phyloP scores from a whole-genome alignment of 2,113 vertebrate genomes.

The Sarotherodon lohbergeri region DNA sequence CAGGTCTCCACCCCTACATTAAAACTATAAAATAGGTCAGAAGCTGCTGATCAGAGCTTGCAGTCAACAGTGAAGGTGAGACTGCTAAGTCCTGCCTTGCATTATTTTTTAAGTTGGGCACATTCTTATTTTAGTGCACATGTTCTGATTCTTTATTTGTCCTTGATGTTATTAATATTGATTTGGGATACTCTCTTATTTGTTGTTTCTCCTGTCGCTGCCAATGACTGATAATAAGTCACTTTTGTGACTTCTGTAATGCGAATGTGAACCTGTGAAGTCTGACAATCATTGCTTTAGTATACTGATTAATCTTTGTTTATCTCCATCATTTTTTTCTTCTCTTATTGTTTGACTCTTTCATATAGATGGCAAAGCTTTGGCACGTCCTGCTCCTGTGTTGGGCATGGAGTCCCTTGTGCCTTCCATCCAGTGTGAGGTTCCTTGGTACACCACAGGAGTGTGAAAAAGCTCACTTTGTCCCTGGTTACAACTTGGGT shows the following conservation, averaged over 20 bases:
- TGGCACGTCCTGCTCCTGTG: constrained; percentile 10
- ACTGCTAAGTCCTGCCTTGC: fast-evolving
- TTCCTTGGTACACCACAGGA: not conserved
- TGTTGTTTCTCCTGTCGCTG: not conserved
- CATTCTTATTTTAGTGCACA: not conserved
- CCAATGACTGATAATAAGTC: not conserved
- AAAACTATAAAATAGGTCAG: not conserved
- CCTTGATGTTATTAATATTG: not conserved
- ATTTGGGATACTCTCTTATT: not conserved
- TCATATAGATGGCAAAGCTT: not conserved
- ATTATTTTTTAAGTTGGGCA: not conserved
- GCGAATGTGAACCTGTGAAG: not conserved
- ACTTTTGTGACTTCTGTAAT: not conserved
- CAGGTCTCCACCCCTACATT: not conserved
- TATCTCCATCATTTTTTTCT: not conserved
- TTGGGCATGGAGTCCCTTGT: not conserved
- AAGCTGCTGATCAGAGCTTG: not conserved
- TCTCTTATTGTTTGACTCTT: not conserved
- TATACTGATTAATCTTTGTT: not conserved
- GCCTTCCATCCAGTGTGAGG: not conserved
- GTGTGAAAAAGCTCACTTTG: not conserved
- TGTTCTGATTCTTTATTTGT: not conserved
- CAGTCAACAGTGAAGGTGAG: not conserved
- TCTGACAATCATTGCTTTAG: not conserved
- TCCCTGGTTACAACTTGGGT: not conserved